phyloP scores from a whole-genome alignment of 2,797 vertebrate species.

The Falco columbarius region DNA sequence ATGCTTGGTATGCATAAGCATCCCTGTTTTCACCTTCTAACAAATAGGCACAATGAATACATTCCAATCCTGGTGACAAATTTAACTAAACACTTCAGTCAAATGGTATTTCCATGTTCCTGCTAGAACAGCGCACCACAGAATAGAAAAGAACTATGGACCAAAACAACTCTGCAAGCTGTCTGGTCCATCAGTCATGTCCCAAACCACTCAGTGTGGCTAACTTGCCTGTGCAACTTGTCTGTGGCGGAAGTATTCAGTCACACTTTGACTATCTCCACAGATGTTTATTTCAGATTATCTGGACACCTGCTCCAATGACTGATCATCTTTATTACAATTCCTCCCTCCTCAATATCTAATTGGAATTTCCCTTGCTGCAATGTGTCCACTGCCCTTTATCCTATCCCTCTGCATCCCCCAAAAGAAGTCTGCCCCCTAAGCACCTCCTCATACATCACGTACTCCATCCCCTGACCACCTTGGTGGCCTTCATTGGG shows the following conservation, averaged over 20 bases:
- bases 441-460: background rate
- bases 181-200: background rate
- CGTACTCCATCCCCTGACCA: background rate
- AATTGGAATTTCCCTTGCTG: background rate
- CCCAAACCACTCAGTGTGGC: no score
- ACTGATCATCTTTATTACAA: background rate
- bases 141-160: background rate
- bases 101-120: background rate
- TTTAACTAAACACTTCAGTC: background rate
- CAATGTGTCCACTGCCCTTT: background rate
- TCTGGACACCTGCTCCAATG: background rate
- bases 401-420: rapidly evolving
- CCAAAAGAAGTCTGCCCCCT: background rate
- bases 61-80: background rate
- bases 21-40: background rate
- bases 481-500: background rate
- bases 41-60: background rate
- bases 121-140: background rate
- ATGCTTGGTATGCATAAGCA: background rate
- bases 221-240: background rate
- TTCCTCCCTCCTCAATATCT: background rate
- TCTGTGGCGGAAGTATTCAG: background rate
- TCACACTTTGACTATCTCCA: rapidly evolving
- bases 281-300: background rate
- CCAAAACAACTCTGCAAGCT: background rate